Conservation (phyloP, 2,888 invertebrate species). For the Drosophila stalkeri region DNA sequence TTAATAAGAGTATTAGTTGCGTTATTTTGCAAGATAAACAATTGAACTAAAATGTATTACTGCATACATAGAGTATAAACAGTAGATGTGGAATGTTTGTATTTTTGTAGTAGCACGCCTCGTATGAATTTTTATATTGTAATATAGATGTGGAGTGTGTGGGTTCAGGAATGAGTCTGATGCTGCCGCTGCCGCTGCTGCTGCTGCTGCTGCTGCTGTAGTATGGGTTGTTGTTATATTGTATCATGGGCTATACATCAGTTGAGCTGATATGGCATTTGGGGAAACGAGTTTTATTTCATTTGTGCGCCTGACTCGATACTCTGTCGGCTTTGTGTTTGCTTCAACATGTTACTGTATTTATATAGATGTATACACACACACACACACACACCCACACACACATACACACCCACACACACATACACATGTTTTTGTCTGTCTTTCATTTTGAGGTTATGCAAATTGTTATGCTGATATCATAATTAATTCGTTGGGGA, state of each 20-base stretch:
- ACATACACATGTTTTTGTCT: slow-evolving; percentile 3
- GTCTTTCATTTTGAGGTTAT: slow-evolving; percentile 79
- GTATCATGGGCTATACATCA: slow-evolving; percentile 75
- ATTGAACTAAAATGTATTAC: too few species aligned
- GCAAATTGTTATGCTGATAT: slow-evolving; percentile 81
- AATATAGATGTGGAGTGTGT: slow-evolving; percentile 53
- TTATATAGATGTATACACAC: background rate
- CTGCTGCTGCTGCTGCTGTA: slow-evolving; percentile 1
- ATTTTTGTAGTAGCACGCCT: slow-evolving; percentile 16
- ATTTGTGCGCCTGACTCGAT: slow-evolving; percentile 42
- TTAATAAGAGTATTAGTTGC: too few species aligned
- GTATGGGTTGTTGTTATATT: slow-evolving; percentile 58
- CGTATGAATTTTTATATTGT: slow-evolving; percentile 54
- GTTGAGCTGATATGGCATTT: slow-evolving; percentile 78
- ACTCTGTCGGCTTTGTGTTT: slow-evolving; percentile 34
- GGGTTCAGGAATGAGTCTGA: slow-evolving; percentile 20
- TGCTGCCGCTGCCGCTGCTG: slow-evolving; percentile 14
- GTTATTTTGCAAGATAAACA: too few species aligned
- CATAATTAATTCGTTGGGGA: slow-evolving; percentile 80
- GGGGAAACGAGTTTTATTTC: slow-evolving; percentile 76
- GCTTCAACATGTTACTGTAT: slow-evolving; percentile 10
- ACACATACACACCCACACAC: background rate
- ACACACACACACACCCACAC: background rate
- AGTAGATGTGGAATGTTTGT: slow-evolving; percentile 5
- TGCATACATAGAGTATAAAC: background rate